Percentiles rank a stretch among this genome's conserved stretches.
phyloP scores from a whole-genome alignment of 2,888 invertebrate genomes.

The Itoplectis maculator region DNA sequence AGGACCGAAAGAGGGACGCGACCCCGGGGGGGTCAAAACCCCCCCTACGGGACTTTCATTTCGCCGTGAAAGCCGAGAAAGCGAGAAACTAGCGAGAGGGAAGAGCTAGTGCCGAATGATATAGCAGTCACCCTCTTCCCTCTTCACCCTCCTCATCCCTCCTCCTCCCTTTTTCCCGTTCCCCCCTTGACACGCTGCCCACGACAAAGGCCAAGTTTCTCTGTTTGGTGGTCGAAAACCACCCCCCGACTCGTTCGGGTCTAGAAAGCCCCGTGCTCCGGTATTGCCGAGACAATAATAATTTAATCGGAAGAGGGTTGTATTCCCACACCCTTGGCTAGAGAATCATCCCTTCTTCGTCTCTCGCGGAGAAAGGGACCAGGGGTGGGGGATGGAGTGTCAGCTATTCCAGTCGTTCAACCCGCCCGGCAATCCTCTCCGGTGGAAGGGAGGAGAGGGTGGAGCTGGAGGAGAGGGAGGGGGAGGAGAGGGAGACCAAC shows the following conservation, averaged over 20 bases:
- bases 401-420: constrained; percentile 25
- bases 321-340: not conserved
- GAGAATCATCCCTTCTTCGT: constrained; percentile 11
- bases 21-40: constrained; percentile 36
- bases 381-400: not conserved
- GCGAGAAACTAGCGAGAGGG: constrained; percentile 39
- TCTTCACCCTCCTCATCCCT: not conserved
- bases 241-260: constrained; percentile 28
- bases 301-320: constrained; percentile 78
- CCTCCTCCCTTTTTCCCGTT: not conserved
- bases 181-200: not conserved
- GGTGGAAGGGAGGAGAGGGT: constrained; percentile 43
- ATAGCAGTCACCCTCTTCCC: constrained; percentile 13
- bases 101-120: constrained; percentile 45
- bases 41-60: constrained; percentile 59
- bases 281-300: constrained; percentile 73
- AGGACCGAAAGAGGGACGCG: constrained; percentile 40
- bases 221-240: constrained; percentile 52
- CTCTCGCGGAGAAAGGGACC: not conserved
- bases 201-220: constrained; percentile 58
- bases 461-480: not conserved
- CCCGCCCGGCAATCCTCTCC: constrained; percentile 14
- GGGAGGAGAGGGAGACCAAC: constrained; percentile 26
- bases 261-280: constrained; percentile 2
- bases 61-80: constrained; percentile 45